These are phyloP conservation scores for Tetramorium alpestre DNA, from an alignment of 1,140 invertebrate genomes.

Conservation along the genomic window DNA sequence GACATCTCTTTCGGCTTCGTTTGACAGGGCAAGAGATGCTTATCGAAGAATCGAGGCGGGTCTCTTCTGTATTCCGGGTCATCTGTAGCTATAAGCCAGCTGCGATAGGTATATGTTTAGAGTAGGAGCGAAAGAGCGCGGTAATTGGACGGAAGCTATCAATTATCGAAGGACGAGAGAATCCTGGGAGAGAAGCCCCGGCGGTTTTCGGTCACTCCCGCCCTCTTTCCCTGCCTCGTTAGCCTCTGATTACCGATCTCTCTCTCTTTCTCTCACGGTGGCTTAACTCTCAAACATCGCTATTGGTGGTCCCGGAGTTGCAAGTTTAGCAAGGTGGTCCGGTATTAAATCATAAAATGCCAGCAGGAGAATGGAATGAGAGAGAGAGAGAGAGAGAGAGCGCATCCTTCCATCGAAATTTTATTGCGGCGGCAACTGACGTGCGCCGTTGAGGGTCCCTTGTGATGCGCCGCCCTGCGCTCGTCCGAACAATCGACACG, in stretches of 20 bases:
- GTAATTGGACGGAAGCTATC: conserved; percentile 78
- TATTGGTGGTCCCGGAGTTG: conserved; percentile 68
- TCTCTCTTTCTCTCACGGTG: conserved; percentile 40
- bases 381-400: neutral
- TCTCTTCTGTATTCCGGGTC: neutral
- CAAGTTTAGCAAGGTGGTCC: conserved; percentile 65
- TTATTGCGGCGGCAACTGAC: conserved; percentile 58
- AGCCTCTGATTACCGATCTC: conserved; percentile 60
- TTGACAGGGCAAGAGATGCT: conserved; percentile 48
- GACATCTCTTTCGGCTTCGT: conserved; percentile 23
- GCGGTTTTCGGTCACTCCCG: conserved; percentile 54
- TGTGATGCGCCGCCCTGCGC: conserved; percentile 41
- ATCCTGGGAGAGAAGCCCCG: conserved; percentile 54
- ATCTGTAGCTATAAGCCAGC: conserved; percentile 18
- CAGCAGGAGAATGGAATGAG: conserved; percentile 3
- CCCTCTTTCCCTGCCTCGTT: conserved; percentile 61
- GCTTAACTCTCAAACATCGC: conserved; percentile 54
- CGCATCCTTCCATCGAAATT: conserved; percentile 53
- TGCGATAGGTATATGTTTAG: conserved; percentile 61
- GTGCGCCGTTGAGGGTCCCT: conserved; percentile 49
- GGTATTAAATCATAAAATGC: conserved; percentile 65
- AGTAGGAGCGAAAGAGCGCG: conserved; percentile 62
- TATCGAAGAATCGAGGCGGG: conserved; percentile 19
- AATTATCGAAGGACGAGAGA: conserved; percentile 71
- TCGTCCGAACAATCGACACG: conserved; percentile 42